These are phyloP conservation scores for Vimba vimba DNA, from an alignment of 2,113 vertebrate species.

Conservation along the genomic window DNA sequence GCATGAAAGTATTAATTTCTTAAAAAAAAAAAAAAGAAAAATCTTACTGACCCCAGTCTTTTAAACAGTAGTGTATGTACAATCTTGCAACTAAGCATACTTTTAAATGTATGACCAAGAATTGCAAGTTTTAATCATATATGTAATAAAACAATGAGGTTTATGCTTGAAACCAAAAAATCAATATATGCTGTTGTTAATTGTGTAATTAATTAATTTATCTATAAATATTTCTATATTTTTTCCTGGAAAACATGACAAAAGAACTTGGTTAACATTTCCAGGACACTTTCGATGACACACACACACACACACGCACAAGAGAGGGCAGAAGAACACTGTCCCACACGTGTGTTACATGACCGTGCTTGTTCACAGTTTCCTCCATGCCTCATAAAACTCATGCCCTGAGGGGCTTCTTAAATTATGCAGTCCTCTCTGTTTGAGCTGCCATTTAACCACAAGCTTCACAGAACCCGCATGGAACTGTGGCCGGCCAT, in stretches of 20 bases:
- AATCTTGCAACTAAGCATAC: neutral
- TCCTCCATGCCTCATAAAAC: conserved; percentile 31
- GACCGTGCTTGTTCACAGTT: conserved; percentile 7
- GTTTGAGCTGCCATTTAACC: conserved; percentile 40
- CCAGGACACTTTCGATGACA: neutral
- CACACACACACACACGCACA: neutral
- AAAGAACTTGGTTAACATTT: neutral
- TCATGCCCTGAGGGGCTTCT: conserved; percentile 33
- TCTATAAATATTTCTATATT: neutral
- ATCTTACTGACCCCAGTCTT: neutral
- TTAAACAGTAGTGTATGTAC: neutral
- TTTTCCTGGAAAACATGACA: neutral
- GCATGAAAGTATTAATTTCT: neutral
- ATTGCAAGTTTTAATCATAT: neutral
- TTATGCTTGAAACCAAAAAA: neutral
- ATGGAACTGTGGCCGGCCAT: conserved; percentile 27
- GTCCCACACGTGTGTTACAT: conserved; percentile 22
- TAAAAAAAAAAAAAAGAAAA: neutral
- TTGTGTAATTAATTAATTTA: neutral
- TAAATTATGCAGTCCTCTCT: conserved; percentile 54
- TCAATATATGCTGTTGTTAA: neutral
- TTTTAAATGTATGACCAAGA: neutral
- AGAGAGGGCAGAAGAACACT: neutral
- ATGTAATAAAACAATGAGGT: neutral
- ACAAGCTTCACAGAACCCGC: conserved; percentile 39